Evolutionary conservation across 1,140 invertebrate species (phyloP), one percentile per base, ranked within the genome.

Genomic region (Oryctes rhinoceros): DNA sequence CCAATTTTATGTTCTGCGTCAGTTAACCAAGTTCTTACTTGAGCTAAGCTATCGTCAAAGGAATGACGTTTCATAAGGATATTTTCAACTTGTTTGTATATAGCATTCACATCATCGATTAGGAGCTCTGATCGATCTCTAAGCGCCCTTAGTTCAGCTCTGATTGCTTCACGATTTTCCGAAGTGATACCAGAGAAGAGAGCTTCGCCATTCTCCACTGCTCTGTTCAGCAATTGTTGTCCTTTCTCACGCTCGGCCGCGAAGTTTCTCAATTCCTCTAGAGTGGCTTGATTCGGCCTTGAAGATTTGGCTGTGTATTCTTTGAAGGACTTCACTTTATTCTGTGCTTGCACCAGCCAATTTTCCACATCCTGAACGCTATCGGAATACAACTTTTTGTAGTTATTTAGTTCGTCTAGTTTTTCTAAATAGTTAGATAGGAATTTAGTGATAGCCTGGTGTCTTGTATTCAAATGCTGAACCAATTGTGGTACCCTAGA

Each of bases 11-110:
- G 89, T 84, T 93, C 91, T 0, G 91, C 90, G 81, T 96, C 94
- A 48, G 90, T 89, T 7, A 97, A 90, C 94, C 96, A 97, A 84
- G 93, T 92, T 82, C 93, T 92, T 4, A 95, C 92, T 89, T 97
- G 95, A 76, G 91, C 92, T 82, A 94, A 94, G 81, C 94, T 97
- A 84, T 97, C 96, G 85, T 98, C 96, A 85, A 97, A 96, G 0
- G 95, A 96, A 6, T 95, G 95, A 85, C 95, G 91, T 83, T 97
- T 94, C 85, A 97, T 94, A 53, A 97, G 92, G 35, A 95, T 93
- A 24, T 92, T 94, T 89, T 97, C 96, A 49, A 97, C 92, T 83
- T 93, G 92, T 86, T 97, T 97, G 80, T 96, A 92, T 6, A 97
- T 91, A 3, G 92, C 91, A 87, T 95, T 97, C 0, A 96, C 91